These are phyloP conservation scores for Drosophila punjabiensis DNA, from an alignment of 1,140 invertebrate genomes.

Conservation along the genomic window DNA sequence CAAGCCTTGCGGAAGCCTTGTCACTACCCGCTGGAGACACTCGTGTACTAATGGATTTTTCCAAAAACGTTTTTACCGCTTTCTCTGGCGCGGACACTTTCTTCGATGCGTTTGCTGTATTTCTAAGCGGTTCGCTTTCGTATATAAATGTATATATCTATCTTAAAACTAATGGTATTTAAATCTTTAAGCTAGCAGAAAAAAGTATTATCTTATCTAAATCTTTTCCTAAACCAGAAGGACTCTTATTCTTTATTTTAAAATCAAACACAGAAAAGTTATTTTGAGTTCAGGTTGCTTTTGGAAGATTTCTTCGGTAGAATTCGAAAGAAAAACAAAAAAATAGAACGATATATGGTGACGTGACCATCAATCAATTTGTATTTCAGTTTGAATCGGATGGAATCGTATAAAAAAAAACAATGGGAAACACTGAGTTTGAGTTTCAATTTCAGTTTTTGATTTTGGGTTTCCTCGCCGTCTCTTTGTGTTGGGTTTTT, in stretches of 20 bases:
- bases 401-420: slow-evolving; percentile 16
- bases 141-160: neutral
- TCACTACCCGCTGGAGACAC: neutral
- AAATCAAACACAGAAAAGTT: neutral
- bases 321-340: slow-evolving; percentile 12
- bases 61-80: slow-evolving; percentile 1
- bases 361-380: slow-evolving; percentile 42
- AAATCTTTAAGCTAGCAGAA: neutral
- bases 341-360: slow-evolving; percentile 1
- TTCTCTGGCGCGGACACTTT: slow-evolving; percentile 11
- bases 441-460: slow-evolving; percentile 45
- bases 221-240: too few relatives aligned
- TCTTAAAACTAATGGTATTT: neutral
- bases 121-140: neutral
- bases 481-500: slow-evolving; percentile 13
- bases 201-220: too few relatives aligned
- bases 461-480: neutral
- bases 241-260: too few relatives aligned
- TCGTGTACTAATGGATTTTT: slow-evolving; percentile 27
- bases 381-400: slow-evolving; percentile 7
- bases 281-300: neutral
- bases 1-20: slow-evolving; percentile 10
- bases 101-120: slow-evolving; percentile 4
- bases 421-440: slow-evolving; percentile 22
- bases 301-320: slow-evolving; percentile 4